Percentiles rank a stretch among this genome's conserved stretches.
Evolutionary conservation across 2,888 invertebrate genomes (phyloP).

Genomic region (Xanthorhoe designata): DNA sequence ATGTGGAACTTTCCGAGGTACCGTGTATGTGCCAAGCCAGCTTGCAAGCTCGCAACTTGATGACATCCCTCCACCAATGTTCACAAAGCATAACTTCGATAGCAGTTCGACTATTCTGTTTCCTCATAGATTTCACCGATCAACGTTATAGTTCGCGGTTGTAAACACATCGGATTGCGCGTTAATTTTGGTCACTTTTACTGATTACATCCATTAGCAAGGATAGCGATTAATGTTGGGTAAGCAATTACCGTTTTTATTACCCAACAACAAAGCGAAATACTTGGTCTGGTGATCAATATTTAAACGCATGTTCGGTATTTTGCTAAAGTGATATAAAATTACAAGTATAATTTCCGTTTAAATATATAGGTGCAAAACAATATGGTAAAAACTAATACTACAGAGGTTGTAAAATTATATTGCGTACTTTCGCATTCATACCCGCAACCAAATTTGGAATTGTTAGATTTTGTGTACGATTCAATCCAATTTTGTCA

Average conservation of each 20-base stretch:
- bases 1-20: constrained; percentile 52
- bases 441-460: neutral
- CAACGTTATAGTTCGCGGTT: constrained; percentile 13
- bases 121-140: constrained; percentile 4
- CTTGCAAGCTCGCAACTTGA: constrained; percentile 32
- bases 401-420: neutral
- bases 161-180: constrained; percentile 13
- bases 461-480: neutral
- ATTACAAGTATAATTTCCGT: neutral
- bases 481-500: constrained; percentile 1
- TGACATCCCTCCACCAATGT: constrained; percentile 34
- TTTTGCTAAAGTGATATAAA: neutral
- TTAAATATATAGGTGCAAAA: neutral
- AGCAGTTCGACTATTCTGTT: constrained; percentile 27
- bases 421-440: neutral
- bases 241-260: constrained; percentile 19
- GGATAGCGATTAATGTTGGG: constrained; percentile 13
- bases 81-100: constrained; percentile 38
- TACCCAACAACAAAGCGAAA: constrained; percentile 4
- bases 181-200: constrained; percentile 35
- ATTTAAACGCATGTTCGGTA: neutral
- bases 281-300: constrained; percentile 25
- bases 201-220: constrained; percentile 27
- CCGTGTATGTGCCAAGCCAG: constrained; percentile 56
- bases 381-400: neutral